Base-by-base conservation (phyloP, 1,140 invertebrate genomes). In the Plutomurus gul region DNA sequence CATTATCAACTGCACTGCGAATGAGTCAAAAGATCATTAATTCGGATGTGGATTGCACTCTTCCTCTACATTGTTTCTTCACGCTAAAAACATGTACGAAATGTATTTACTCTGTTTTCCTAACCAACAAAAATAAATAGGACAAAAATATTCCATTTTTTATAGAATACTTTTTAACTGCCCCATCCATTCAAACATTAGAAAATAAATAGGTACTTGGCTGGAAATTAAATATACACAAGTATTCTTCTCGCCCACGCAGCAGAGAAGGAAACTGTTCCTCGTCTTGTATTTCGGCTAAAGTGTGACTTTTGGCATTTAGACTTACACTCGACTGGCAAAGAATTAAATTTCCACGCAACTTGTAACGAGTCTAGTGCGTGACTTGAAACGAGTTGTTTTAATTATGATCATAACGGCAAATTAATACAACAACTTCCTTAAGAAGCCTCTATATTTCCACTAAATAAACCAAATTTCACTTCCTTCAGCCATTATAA, bases 1-100 rank as follows among this genome's bases (percentile, higher is more conserved):
- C 76, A 78, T 78, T 78, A 78, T 56, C 43, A 56, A 78, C 22
- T 78, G 71, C 77, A 74, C 25, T 74, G 33, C 13, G 27, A 78
- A 74, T 40, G 46, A 78, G 70, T 72, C 70, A 78, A 70, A 30
- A 76, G 65, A 77, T 72, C 65, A 71, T 71, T 47, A 77, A 77
- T 49, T 37, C 65, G 76, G 65, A 77, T 77, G 72, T 77, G 60
- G 40, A 77, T 18, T 77, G 60, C 30, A 77, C 46, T 74, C 27
- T 43, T n/a, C 37, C 36, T 30, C 18, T 65, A 65, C 16, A 43
- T 43, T 65, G 30, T 33, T 60, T 60, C 33, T 22, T n/a, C n/a
- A n/a, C n/a, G n/a, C n/a, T n/a, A n/a, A n/a, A n/a, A n/a, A n/a
- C n/a, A n/a, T n/a, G n/a, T n/a, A n/a, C n/a, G n/a, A n/a, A n/a